Percentiles rank a stretch among this genome's conserved stretches.
These are phyloP conservation scores for Siniperca scherzeri DNA, from an alignment of 2,797 vertebrate species.

Conservation along the genomic window DNA sequence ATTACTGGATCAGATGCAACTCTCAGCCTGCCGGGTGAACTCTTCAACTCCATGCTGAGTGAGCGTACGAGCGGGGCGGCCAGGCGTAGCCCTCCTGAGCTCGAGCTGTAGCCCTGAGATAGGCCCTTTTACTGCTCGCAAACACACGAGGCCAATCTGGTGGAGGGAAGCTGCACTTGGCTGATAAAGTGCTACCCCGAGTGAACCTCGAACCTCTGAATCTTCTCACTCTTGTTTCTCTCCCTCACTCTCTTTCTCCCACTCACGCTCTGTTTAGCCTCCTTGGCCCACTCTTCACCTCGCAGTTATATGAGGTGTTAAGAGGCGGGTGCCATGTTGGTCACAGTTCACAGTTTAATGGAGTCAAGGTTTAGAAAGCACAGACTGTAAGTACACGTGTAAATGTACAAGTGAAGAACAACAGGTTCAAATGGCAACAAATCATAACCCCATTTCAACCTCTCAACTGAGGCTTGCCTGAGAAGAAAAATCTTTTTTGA, in stretches of 20 bases:
- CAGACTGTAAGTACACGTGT: slow-evolving; percentile 1
- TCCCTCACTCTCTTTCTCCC: slow-evolving; percentile 6
- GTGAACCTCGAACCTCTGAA: slow-evolving; percentile 59
- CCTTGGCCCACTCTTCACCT: slow-evolving; percentile 40
- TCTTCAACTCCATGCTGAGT: slow-evolving; percentile 77
- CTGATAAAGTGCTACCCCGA: slow-evolving; percentile 78
- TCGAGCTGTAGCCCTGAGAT: slow-evolving; percentile 66
- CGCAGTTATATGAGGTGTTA: slow-evolving; percentile 26
- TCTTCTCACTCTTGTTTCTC: slow-evolving; percentile 47
- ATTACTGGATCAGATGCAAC: slow-evolving; percentile 68
- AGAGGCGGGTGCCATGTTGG: slow-evolving; percentile 26
- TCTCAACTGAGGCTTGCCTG: neutral
- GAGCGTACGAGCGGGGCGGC: slow-evolving; percentile 20
- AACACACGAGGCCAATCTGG: slow-evolving; percentile 64
- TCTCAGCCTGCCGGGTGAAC: slow-evolving; percentile 75
- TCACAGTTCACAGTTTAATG: slow-evolving; percentile 54
- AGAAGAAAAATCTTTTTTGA: neutral
- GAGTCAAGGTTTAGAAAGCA: slow-evolving; percentile 29
- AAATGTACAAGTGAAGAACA: neutral
- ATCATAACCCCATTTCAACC: slow-evolving; percentile 1
- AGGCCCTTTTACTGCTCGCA: slow-evolving; percentile 46
- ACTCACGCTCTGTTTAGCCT: slow-evolving; percentile 5
- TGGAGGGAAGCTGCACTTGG: slow-evolving; percentile 64
- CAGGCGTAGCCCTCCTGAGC: slow-evolving; percentile 59
- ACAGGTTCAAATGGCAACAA: slow-evolving; percentile 5